Evolutionary conservation across 2,888 invertebrate species (phyloP).

Genomic region (Lasioglossum figueresi): DNA sequence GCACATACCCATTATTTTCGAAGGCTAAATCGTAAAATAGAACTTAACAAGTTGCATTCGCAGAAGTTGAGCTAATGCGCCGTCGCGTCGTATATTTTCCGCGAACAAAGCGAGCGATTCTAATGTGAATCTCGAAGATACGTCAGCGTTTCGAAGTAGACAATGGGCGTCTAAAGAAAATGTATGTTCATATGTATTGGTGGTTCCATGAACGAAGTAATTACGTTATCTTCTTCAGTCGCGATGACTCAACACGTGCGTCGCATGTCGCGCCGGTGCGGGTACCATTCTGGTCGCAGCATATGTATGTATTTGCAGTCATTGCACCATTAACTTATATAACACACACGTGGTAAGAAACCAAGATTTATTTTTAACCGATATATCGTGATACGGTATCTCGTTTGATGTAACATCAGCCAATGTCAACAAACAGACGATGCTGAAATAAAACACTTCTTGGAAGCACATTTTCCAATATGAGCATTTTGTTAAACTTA

Average conservation of each 20-base stretch:
- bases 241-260: constrained; percentile 67
- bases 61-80: neutral
- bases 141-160: constrained; percentile 38
- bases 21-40: neutral
- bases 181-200: neutral
- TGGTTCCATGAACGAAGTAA: constrained; percentile 27
- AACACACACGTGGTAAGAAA: constrained; percentile 4
- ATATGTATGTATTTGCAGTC: constrained; percentile 36
- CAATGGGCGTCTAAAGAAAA: constrained; percentile 19
- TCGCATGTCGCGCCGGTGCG: constrained; percentile 26
- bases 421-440: neutral
- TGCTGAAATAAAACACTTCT: neutral
- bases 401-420: neutral
- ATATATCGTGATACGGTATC: neutral
- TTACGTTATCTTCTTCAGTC: constrained; percentile 59
- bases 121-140: constrained; percentile 31
- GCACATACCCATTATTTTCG: too few species aligned
- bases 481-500: neutral
- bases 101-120: constrained; percentile 2
- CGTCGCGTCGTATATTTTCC: constrained; percentile 3
- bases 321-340: constrained; percentile 49
- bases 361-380: neutral
- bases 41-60: neutral
- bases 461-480: neutral
- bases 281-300: constrained; percentile 52